Evolutionary conservation across 2,888 invertebrate species (phyloP), one percentile per base, ranked within the genome.

Genomic region (Coenonympha glycerion): DNA sequence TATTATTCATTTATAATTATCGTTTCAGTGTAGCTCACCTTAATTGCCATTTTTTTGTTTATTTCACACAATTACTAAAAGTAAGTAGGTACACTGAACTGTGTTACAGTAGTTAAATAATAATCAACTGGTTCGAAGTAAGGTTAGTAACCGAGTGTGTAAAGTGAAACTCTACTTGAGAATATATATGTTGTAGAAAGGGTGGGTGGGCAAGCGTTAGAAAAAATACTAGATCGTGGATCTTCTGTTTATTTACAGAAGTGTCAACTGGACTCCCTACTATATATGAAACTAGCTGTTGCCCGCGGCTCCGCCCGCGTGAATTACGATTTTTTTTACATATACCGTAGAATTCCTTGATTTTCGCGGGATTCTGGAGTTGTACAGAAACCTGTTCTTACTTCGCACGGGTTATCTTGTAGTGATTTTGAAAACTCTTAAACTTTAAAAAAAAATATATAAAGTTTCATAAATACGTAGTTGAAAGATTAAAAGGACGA

Each of bases 31-130:
- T 8, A 13, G 16, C 69, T 74, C 62, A 83, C 83, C 80, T 80
- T 83, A 13, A 75, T 61, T 19, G 73, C 62, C 84, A 85, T 85
- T 62, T 71, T 76, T 15, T 37, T 19, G n/a, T 21, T 24, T 45
- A 24, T 45, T 45, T 24, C 41, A 45, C 47, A 54, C 16, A 36
- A 45, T 42, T 24, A 49, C 28, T 33, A 31, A 15, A 44, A 22
- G n/a, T 34, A 45, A 34, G 11, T 34, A 45, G 34, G 11, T 34
- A 16, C 45, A 45, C 45, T 34, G 16, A 45, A 33, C 15, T 34
- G 26, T 45, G 11, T 16, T 18, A 18, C 41, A 30, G 21, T 13
- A 4, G 24, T 39, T 39, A 30, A 21, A 31, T 42, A 21, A 31
- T 42, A 42, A 42, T 21, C 19, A 45, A 34, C 34, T 34, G 45